Base-by-base conservation (phyloP, 1,140 invertebrate species). In the Druon quercuslanigerum region DNA sequence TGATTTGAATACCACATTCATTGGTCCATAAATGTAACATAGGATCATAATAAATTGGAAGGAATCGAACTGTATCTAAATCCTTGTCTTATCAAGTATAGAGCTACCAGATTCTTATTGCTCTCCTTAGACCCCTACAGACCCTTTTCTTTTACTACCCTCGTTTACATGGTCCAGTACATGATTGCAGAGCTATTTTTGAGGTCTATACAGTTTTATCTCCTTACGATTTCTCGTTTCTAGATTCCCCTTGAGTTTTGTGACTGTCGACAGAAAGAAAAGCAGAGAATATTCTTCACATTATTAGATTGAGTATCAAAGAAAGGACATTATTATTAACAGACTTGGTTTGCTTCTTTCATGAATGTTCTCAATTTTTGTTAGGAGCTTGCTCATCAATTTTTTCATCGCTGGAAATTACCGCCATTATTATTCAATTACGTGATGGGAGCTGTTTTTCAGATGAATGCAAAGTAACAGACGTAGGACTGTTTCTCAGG, bases 371-470 rank as follows among this genome's bases (percentile, higher is more conserved):
- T 60, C 40, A 46, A 46, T 16, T 60, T 60, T 60, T 66, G 8
- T 16, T 40, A 9, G n/a, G 33, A 66, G 5, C n/a, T 66, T 66
- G 6, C 33, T 46, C 20, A 66, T 66, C 7, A 16, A 9, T 40
- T 40, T 66, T 6, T n/a, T n/a, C 33, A 66, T 40, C 25, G n/a
- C n/a, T 33, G 25, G n/a, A 66, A n/a, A 46, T 14, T 40, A 66
- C 33, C 40, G 25, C 40, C 33, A 66, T 66, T 66, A 66, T 66
- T n/a, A 66, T 66, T 66, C 60, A 66, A 66, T 66, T 66, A 66
- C 25, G 25, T n/a, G n/a, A n/a, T n/a, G n/a, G n/a, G n/a, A n/a
- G n/a, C n/a, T n/a, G n/a, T n/a, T n/a, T n/a, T n/a, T n/a, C n/a
- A n/a, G n/a, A n/a, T n/a, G n/a, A n/a, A n/a, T n/a, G n/a, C n/a